Percentiles rank a stretch among this genome's conserved stretches.
Conservation (phyloP, 2,888 invertebrate genomes). For the Schizotus pectinicornis region DNA sequence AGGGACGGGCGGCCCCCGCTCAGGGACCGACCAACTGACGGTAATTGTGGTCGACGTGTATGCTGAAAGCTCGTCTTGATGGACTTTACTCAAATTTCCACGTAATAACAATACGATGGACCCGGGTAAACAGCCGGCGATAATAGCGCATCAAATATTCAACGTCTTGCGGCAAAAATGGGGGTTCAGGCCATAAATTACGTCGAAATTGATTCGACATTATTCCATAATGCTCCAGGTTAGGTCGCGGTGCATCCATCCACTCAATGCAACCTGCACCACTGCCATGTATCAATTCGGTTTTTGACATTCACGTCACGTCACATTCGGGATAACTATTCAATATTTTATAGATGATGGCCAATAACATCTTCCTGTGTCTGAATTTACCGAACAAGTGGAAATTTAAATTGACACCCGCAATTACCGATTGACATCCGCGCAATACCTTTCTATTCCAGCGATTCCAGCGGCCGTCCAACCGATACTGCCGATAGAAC, state of each 20-base stretch:
- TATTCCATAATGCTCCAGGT: slow-evolving; percentile 39
- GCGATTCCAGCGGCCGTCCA: too few relatives aligned
- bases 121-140: not conserved
- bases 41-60: slow-evolving; percentile 31
- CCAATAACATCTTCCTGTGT: slow-evolving; percentile 41
- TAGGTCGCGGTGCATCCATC: slow-evolving; percentile 34
- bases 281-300: slow-evolving; percentile 51
- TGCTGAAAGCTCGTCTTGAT: slow-evolving; percentile 28
- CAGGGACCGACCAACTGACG: slow-evolving; percentile 25
- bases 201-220: slow-evolving; percentile 46
- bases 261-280: slow-evolving; percentile 48
- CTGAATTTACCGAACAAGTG: slow-evolving; percentile 44
- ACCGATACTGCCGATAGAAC: not conserved
- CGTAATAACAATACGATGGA: slow-evolving; percentile 5
- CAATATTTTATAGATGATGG: slow-evolving; percentile 49
- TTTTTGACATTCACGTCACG: slow-evolving; percentile 55
- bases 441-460: too few relatives aligned
- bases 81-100: slow-evolving; percentile 25
- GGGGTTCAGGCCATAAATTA: slow-evolving; percentile 39
- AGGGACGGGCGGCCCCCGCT: slow-evolving; percentile 21
- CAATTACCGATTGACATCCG: too few relatives aligned
- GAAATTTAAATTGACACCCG: slow-evolving; percentile 42
- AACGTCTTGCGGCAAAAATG: slow-evolving; percentile 15
- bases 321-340: slow-evolving; percentile 50
- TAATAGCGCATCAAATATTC: slow-evolving; percentile 17